Percentiles rank a stretch among this genome's conserved stretches.
Evolutionary conservation across 2,797 vertebrate species (phyloP).

Genomic region (Sebastes jordani): DNA sequence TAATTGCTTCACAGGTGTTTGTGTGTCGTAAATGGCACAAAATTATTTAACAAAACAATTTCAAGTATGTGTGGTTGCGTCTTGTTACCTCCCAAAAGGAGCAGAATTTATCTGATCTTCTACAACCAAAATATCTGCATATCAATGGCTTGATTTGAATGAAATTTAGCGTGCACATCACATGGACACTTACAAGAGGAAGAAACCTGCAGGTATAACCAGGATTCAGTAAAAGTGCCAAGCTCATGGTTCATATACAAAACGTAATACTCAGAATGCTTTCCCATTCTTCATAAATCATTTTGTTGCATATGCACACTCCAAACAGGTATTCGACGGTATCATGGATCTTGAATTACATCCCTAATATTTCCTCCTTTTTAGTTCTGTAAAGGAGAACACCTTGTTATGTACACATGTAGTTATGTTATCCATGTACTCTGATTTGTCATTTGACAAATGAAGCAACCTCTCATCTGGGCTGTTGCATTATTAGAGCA

Average conservation of each 20-base stretch:
- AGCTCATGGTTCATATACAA: neutral
- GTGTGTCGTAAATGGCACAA: neutral
- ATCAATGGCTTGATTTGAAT: neutral
- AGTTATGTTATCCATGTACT: neutral
- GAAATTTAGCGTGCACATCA: neutral
- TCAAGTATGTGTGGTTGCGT: neutral
- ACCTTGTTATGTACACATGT: neutral
- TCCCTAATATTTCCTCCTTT: neutral
- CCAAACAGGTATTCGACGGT: neutral
- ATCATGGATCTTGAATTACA: neutral
- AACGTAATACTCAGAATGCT: neutral
- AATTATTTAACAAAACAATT: neutral
- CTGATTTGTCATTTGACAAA: neutral
- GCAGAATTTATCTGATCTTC: neutral
- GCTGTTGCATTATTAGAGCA: neutral
- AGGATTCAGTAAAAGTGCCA: neutral
- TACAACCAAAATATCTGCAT: neutral
- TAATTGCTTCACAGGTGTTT: neutral
- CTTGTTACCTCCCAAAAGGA: neutral
- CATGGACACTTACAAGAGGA: neutral
- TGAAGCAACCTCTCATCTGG: neutral
- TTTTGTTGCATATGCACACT: neutral
- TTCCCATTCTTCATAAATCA: neutral
- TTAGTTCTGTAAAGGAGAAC: neutral
- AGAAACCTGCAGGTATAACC: neutral